These are phyloP conservation scores for Micromesistius poutassou DNA, from an alignment of 2,797 vertebrate genomes.

Conservation along the genomic window DNA sequence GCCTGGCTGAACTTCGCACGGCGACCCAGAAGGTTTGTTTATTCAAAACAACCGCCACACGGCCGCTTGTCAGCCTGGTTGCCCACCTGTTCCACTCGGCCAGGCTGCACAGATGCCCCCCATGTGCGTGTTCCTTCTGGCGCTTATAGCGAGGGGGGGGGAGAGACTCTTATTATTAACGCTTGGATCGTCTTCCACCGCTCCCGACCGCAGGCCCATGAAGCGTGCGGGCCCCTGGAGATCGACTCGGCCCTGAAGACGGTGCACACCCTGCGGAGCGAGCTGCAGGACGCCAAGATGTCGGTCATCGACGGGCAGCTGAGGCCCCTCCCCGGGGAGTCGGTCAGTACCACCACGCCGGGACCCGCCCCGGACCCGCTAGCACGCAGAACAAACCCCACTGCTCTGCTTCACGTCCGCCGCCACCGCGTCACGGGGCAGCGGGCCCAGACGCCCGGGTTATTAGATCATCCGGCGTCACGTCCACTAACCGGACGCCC, in stretches of 20 bases:
- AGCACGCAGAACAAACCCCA: neutral
- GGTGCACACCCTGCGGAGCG: slow-evolving; percentile 90
- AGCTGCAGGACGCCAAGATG: slow-evolving; percentile 97
- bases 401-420: neutral
- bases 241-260: slow-evolving; percentile 94
- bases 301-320: slow-evolving; percentile 86
- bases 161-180: neutral
- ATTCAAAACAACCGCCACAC: slow-evolving; percentile 5
- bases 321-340: slow-evolving; percentile 95
- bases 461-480: neutral
- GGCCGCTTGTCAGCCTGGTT: neutral
- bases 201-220: slow-evolving; percentile 81
- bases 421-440: neutral
- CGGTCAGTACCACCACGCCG: slow-evolving; percentile 70
- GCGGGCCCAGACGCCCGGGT: neutral
- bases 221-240: slow-evolving; percentile 97
- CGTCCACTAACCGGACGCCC: neutral
- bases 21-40: slow-evolving; percentile 90
- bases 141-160: neutral
- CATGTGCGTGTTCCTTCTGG: neutral
- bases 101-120: neutral
- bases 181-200: neutral
- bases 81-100: neutral
- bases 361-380: neutral
- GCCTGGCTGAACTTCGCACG: slow-evolving; percentile 90